Evolutionary conservation across 2,113 vertebrate species (phyloP).

Genomic region (Podarcis raffonei): DNA sequence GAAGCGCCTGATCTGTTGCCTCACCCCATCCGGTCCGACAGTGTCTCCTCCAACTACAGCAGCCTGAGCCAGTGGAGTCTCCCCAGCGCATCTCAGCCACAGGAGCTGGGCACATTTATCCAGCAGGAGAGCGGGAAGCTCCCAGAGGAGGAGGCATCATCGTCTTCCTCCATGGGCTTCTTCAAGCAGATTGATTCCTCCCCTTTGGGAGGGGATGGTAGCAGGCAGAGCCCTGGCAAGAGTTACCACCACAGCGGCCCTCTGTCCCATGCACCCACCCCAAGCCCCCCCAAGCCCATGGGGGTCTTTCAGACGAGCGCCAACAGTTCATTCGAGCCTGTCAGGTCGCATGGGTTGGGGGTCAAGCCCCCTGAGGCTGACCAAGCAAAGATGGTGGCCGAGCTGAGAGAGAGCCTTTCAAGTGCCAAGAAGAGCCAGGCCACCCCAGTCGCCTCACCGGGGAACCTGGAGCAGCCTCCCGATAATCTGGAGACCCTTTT

Average conservation of each 20-base stretch:
- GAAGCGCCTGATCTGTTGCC: conserved; percentile 82
- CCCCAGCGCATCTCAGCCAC: conserved; percentile 79
- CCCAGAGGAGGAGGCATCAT: conserved; percentile 71
- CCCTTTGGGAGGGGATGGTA: conserved; percentile 76
- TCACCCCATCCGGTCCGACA: conserved; percentile 82
- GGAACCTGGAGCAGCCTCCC: conserved; percentile 94
- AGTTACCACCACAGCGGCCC: conserved; percentile 58
- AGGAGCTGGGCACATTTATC: conserved; percentile 89
- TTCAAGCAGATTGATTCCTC: conserved; percentile 96
- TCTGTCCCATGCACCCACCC: conserved; percentile 81
- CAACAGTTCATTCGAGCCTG: conserved; percentile 96
- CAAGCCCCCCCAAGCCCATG: conserved; percentile 94
- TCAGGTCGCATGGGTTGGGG: conserved; percentile 86
- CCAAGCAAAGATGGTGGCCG: conserved; percentile 87
- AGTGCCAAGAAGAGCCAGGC: conserved; percentile 24
- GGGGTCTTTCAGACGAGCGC: conserved; percentile 94
- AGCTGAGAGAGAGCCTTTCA: conserved; percentile 72
- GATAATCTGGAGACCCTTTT: conserved; percentile 95
- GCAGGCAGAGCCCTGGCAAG: conserved; percentile 64
- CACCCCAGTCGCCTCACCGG: conserved; percentile 69
- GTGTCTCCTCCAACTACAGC: conserved; percentile 88
- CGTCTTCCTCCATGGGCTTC: conserved; percentile 76
- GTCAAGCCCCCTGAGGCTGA: conserved; percentile 87
- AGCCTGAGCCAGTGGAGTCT: conserved; percentile 76
- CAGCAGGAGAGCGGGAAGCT: conserved; percentile 93